Evolutionary conservation across 2,113 vertebrate species (phyloP).

Genomic region (Callopanchax toddi): DNA sequence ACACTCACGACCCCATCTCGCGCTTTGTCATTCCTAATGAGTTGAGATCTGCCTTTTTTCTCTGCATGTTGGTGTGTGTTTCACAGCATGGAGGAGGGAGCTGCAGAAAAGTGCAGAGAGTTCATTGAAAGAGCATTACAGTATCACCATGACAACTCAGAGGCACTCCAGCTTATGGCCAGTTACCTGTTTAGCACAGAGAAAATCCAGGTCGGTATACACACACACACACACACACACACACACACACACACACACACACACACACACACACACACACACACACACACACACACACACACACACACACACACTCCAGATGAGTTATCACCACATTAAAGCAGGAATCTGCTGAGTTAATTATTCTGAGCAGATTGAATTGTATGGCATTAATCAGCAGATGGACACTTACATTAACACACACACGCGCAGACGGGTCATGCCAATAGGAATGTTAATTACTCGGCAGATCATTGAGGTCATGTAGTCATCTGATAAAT

Average conservation of each 20-base stretch:
- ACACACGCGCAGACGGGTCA: constrained; percentile 49
- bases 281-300: background rate
- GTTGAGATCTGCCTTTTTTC: constrained; percentile 21
- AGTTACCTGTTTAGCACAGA: constrained; percentile 86
- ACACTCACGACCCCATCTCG: constrained; percentile 2
- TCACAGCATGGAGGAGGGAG: constrained; percentile 82
- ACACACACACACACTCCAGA: constrained; percentile 20
- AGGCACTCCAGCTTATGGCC: constrained; percentile 85
- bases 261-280: constrained; percentile 5
- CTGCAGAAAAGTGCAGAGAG: constrained; percentile 80
- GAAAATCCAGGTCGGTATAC: constrained; percentile 77
- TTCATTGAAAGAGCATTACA: constrained; percentile 80
- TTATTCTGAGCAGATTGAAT: constrained; percentile 76
- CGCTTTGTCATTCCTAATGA: constrained; percentile 15
- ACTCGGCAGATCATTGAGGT: constrained; percentile 53
- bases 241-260: background rate
- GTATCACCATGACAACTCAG: constrained; percentile 78
- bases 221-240: constrained; percentile 20
- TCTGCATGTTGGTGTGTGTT: constrained; percentile 2
- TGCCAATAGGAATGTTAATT: constrained; percentile 66
- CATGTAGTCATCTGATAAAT: constrained; percentile 51
- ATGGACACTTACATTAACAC: constrained; percentile 63
- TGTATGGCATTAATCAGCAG: constrained; percentile 70
- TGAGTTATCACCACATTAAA: constrained; percentile 71
- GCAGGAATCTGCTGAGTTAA: constrained; percentile 67